Conservation (phyloP, 92 coral and sea anemone species). For the Actinernus sp. region DNA sequence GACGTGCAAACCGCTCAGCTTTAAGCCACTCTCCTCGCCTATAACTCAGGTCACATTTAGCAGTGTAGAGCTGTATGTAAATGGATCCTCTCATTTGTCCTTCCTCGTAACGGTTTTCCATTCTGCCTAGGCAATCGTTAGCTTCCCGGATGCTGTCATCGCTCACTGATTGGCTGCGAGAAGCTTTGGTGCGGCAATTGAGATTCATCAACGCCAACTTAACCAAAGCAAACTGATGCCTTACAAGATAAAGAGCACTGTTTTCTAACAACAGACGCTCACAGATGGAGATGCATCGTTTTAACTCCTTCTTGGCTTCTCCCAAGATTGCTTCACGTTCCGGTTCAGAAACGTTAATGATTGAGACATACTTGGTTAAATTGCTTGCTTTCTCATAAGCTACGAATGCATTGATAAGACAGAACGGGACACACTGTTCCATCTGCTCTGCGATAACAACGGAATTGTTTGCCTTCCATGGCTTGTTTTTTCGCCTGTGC, state of each 20-base stretch:
- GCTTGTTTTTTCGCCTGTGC: slow-evolving; percentile 53
- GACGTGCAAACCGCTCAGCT: slow-evolving; percentile 34
- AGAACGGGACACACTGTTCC: slow-evolving; percentile 5
- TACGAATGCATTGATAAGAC: slow-evolving; percentile 35
- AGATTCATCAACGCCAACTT: slow-evolving; percentile 63
- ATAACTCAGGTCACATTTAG: slow-evolving; percentile 45
- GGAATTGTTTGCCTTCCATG: slow-evolving; percentile 18
- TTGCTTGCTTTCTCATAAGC: slow-evolving; percentile 71
- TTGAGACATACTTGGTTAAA: no score
- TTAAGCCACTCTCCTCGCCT: slow-evolving; percentile 29
- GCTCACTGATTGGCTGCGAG: slow-evolving; percentile 55
- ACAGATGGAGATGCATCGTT: slow-evolving; percentile 43
- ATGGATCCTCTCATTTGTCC: slow-evolving; percentile 48
- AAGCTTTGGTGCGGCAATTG: slow-evolving; percentile 59
- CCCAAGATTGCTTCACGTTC: slow-evolving; percentile 11
- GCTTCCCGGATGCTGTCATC: slow-evolving; percentile 53
- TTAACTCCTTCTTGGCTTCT: slow-evolving; percentile 11
- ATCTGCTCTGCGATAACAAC: slow-evolving; percentile 39
- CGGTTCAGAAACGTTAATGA: no score
- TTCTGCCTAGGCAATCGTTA: slow-evolving; percentile 32
- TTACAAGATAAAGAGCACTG: slow-evolving; percentile 35
- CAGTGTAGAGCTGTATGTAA: slow-evolving; percentile 51
- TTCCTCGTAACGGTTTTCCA: slow-evolving; percentile 39
- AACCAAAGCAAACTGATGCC: slow-evolving; percentile 43
- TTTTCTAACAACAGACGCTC: slow-evolving; percentile 9